Evolutionary conservation across 2,888 invertebrate species (phyloP), one percentile per base, ranked within the genome.

Genomic region (Drosophila stalkeri): DNA sequence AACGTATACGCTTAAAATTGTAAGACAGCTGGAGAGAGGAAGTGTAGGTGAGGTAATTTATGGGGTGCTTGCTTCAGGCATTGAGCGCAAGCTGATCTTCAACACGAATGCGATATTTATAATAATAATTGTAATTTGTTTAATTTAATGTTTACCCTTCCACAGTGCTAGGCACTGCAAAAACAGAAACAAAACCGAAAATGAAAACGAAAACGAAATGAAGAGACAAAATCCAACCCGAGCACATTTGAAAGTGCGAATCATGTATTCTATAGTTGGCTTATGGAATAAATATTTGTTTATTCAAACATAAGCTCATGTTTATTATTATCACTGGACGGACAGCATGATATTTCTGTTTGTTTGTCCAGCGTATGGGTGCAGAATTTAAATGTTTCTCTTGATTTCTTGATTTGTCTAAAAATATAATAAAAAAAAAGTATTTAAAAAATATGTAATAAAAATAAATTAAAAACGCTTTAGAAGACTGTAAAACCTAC

Each of bases 161-260:
- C 23, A 14, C 57, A 60, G 85, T 87, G 90, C 72, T 61, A 62
- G 71, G 84, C 82, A 89, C 89, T 56, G n/a, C 23, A 51, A 37
- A 11, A 37, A 54, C 16, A 39, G 4, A 16, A 35, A 51, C 37
- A 61, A n/a, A 7, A 47, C 7, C 0, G 3, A 31, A 27, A n/a
- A n/a, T n/a, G n/a, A n/a, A 27, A 49, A 27, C 46, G 18, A 18
- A 16, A 23, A 33, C 18, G 51, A 51, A 18, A 8, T 33, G 51
- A 59, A 52, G 18, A 41, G 47, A 52, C 31, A 54, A 66, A 41
- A 44, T 55, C 16, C 61, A 66, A 73, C 16, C 35, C 27, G 51
- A 62, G 43, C 44, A 37, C 27, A 37, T 37, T 67, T 27, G 16
- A 49, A 23, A 67, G 39, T 44, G 59, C 65, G 52, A 71, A n/a